phyloP scores from a whole-genome alignment of 2,113 vertebrate genomes.

The Cavia porcellus region DNA sequence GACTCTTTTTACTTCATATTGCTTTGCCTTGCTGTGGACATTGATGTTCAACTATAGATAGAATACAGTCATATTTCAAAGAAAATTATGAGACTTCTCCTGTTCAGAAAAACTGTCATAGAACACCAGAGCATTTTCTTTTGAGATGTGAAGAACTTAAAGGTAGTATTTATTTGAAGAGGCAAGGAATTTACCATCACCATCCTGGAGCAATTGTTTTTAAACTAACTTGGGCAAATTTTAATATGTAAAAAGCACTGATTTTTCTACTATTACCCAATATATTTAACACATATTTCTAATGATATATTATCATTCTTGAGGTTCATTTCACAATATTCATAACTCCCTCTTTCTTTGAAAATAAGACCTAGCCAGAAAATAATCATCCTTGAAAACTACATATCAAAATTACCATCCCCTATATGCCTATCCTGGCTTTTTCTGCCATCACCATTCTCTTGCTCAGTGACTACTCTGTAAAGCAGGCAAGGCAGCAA shows the following conservation, averaged over 20 bases:
- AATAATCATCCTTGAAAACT: background rate
- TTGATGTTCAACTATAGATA: constrained; percentile 23
- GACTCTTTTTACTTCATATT: background rate
- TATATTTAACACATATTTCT: background rate
- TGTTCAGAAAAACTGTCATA: constrained; percentile 31
- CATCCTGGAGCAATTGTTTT: background rate
- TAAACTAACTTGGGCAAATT: constrained; percentile 26
- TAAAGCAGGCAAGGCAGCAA: background rate
- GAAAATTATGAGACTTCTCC: constrained; percentile 17
- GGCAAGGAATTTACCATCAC: background rate
- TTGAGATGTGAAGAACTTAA: constrained; percentile 24
- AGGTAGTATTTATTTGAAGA: constrained; percentile 38
- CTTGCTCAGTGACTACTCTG: background rate
- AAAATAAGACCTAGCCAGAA: background rate
- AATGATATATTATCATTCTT: background rate
- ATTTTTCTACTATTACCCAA: background rate
- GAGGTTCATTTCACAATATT: background rate
- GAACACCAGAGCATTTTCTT: constrained; percentile 38
- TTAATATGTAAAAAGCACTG: background rate
- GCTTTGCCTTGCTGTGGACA: background rate
- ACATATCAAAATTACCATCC: background rate
- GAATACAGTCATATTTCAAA: constrained; percentile 34
- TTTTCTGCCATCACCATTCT: background rate
- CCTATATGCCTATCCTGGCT: background rate
- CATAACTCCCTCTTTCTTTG: background rate